These are phyloP conservation scores for Hemicrepidius hirtus DNA, from an alignment of 2,888 invertebrate genomes.

Conservation along the genomic window DNA sequence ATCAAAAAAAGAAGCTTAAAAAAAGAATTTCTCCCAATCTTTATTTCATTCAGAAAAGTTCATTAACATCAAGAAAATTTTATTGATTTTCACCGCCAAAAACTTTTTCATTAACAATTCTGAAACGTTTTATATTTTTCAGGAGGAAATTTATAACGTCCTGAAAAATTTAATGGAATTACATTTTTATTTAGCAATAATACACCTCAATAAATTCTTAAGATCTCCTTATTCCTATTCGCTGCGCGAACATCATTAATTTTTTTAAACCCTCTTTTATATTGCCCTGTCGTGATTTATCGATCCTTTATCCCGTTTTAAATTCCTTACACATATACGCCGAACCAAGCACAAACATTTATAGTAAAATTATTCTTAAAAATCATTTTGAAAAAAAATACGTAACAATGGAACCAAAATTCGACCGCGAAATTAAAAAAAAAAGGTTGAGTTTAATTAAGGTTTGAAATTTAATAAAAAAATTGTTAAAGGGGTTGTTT, in stretches of 20 bases:
- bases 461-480: not conserved
- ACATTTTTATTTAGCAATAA: not conserved
- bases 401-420: not conserved
- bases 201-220: not conserved
- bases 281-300: constrained; percentile 8
- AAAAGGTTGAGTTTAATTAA: too few species aligned
- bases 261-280: constrained; percentile 22
- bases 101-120: constrained; percentile 1
- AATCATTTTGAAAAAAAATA: not conserved
- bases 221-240: constrained; percentile 11
- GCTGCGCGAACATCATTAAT: constrained; percentile 11
- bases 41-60: constrained; percentile 12
- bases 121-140: not conserved
- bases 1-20: too few species aligned
- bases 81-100: not conserved
- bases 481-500: not conserved
- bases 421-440: too few species aligned
- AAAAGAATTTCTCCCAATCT: too few species aligned
- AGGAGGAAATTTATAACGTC: too few species aligned
- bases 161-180: too few species aligned
- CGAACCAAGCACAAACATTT: not conserved
- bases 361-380: too few species aligned
- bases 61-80: constrained; percentile 10
- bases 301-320: not conserved
- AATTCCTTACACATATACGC: not conserved